Base-by-base conservation (phyloP, 2,888 invertebrate genomes). In the Acrobeloides nanus region DNA sequence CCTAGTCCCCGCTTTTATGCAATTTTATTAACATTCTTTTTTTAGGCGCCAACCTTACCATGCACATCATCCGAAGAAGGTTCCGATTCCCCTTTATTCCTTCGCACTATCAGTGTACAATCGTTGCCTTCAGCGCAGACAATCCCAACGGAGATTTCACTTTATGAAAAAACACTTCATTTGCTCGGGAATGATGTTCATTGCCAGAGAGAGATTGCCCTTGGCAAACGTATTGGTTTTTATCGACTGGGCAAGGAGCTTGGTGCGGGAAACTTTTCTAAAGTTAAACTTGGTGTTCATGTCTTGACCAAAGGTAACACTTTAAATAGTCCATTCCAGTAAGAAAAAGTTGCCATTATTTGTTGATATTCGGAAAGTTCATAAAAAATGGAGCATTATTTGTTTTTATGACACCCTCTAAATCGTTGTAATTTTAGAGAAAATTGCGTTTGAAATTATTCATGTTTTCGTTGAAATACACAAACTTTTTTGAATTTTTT, bases 181-280 rank as follows among this genome's bases (percentile, higher is more conserved):
- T 44, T 55, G 33, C 51, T 64, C 4, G 53, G 62, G 23, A 41
- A 53, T 32, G 55, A 55, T 35, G 18, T 54, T 5, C 37, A 40
- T 21, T 56, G 37, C 37, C 57, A 78, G 54, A 79, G 79, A 61
- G 82, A 82, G 61, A 80, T 84, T 46, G 81, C 82, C n/a, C 78
- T 84, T 52, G 84, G 84, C 46, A 81, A 82, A 64, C 78, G 84
- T 51, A 82, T 85, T 48, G 85, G 84, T 23, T 81, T 85, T 65
- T 85, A 86, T 76, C 77, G 82, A 68, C 80, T 85, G 63, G 81
- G 82, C 60, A 84, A 83, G 57, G 84, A 85, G 72, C 80, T 85
- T 48, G 85, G 85, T 25, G 80, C 80, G 59, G 85, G 85, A 41
- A 86, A 85, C 75, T 86, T 85, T 75, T 84, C 84, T 34, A 83